phyloP scores from a whole-genome alignment of 2,888 invertebrate genomes.

The Ferrisia virgata region DNA sequence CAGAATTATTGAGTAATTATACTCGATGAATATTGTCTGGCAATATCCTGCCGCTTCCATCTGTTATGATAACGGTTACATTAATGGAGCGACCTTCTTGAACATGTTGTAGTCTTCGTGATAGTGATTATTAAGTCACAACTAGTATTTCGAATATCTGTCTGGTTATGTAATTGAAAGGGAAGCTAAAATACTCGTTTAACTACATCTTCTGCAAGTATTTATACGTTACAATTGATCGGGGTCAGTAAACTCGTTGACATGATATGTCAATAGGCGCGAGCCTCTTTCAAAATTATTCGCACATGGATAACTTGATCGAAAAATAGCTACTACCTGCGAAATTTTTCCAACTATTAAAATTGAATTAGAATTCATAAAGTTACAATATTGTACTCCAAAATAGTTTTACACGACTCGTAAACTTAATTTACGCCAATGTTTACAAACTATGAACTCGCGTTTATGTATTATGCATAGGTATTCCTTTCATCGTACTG shows the following conservation, averaged over 20 bases:
- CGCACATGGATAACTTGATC: neutral
- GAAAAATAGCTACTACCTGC: neutral
- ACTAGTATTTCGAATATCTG: slow-evolving; percentile 38
- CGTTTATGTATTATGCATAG: too few species aligned
- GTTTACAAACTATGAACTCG: too few species aligned
- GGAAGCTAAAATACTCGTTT: slow-evolving; percentile 41
- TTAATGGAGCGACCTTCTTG: slow-evolving; percentile 33
- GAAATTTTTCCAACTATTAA: neutral
- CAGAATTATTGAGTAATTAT: too few species aligned
- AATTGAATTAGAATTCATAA: too few species aligned
- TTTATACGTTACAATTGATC: slow-evolving; percentile 36
- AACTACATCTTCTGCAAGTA: slow-evolving; percentile 35
- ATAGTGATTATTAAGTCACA: slow-evolving; percentile 35
- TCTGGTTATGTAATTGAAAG: slow-evolving; percentile 31
- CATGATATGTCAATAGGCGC: neutral
- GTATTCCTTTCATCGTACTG: too few species aligned
- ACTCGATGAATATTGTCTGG: neutral
- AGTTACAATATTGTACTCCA: too few species aligned
- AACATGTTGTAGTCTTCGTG: slow-evolving; percentile 25
- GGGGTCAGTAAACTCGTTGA: slow-evolving; percentile 41
- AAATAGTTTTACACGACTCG: too few species aligned
- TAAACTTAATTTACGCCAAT: too few species aligned
- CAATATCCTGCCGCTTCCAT: slow-evolving; percentile 8
- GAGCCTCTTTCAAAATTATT: slow-evolving; percentile 1
- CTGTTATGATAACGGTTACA: neutral